A percentile compares a stretch with the other conserved stretches of the same genome.
Conservation (phyloP, 2,888 invertebrate species). For the Athalia cordata region DNA sequence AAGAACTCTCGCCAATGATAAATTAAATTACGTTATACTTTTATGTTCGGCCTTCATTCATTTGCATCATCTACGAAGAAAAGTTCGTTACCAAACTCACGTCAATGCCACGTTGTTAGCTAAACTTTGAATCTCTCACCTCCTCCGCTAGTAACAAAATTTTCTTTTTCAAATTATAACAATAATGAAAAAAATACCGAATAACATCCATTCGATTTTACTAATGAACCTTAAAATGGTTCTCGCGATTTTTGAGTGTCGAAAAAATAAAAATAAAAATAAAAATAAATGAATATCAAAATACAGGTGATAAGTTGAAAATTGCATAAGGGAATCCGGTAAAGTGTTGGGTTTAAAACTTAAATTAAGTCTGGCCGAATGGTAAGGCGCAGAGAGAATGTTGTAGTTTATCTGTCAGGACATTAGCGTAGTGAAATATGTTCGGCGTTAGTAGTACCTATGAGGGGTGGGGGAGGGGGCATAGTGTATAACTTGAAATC, state of each 20-base stretch:
- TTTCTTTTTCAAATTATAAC: neutral
- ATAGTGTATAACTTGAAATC: conserved; percentile 68
- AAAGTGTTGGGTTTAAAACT: conserved; percentile 61
- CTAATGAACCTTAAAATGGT: no score
- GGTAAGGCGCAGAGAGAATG: conserved; percentile 66
- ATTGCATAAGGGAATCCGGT: neutral
- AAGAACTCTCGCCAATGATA: conserved; percentile 47
- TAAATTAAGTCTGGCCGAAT: conserved; percentile 72
- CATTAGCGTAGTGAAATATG: conserved; percentile 73
- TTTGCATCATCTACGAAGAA: conserved; percentile 50
- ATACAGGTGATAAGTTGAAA: neutral
- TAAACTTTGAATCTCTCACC: neutral
- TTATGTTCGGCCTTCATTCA: conserved; percentile 46
- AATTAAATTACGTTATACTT: conserved; percentile 51
- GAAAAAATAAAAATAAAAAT: neutral
- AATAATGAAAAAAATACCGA: neutral
- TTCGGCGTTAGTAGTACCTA: conserved; percentile 58
- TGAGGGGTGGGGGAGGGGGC: neutral
- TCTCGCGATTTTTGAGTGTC: no score
- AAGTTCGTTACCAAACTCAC: conserved; percentile 24
- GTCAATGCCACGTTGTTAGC: neutral
- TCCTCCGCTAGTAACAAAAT: neutral
- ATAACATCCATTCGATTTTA: no score
- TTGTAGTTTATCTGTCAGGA: conserved; percentile 72
- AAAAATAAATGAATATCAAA: neutral